Conservation (phyloP, 2,113 vertebrate species). For the Nycticryphes semicollaris region DNA sequence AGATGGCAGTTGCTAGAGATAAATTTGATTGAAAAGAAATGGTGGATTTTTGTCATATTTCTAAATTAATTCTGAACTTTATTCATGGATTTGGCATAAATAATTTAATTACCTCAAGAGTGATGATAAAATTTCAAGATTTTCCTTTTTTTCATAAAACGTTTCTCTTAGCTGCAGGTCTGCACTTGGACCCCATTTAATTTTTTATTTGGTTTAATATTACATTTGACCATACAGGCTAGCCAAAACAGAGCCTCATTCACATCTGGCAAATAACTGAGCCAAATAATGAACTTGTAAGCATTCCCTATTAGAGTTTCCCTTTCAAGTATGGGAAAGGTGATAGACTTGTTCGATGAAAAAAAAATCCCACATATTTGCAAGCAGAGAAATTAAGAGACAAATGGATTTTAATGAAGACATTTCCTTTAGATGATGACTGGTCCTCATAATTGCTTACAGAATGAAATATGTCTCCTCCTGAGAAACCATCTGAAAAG, state of each 20-base stretch:
- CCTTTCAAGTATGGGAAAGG: slow-evolving; percentile 25
- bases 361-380: background rate
- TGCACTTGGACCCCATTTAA: slow-evolving; percentile 9
- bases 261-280: slow-evolving; percentile 26
- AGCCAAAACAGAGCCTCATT: slow-evolving; percentile 28
- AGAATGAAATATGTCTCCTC: background rate
- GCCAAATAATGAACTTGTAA: slow-evolving; percentile 19
- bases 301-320: background rate
- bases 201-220: background rate
- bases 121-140: background rate
- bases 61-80: background rate
- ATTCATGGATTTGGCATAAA: background rate
- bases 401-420: slow-evolving; percentile 5
- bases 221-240: background rate
- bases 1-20: background rate
- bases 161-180: background rate
- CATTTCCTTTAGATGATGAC: slow-evolving; percentile 7
- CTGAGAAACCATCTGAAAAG: background rate
- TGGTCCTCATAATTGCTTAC: background rate
- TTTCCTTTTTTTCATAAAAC: background rate
- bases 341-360: background rate
- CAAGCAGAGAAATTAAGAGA: background rate
- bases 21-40: background rate
- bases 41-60: background rate
- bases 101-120: background rate